phyloP scores from a whole-genome alignment of 2,113 vertebrate species.

The Antennarius striatus region DNA sequence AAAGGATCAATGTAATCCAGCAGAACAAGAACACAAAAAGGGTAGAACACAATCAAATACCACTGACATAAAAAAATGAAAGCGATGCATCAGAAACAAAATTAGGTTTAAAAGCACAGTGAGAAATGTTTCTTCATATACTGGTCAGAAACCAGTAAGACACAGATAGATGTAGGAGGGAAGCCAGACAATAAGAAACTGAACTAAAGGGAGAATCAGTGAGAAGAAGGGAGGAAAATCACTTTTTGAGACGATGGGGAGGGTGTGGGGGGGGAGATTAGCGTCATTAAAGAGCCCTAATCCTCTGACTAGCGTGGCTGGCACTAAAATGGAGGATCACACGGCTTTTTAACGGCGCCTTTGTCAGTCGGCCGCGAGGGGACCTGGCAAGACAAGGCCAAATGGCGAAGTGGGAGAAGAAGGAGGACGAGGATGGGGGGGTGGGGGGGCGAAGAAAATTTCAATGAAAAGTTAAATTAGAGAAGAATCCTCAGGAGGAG shows the following conservation, averaged over 20 bases:
- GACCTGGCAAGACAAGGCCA: conserved; percentile 85
- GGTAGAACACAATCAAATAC: no score
- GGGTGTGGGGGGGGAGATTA: conserved; percentile 82
- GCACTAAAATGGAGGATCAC: conserved; percentile 88
- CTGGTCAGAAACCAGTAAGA: no score
- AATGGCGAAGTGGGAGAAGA: conserved; percentile 65
- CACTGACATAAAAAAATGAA: no score
- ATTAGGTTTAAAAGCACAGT: no score
- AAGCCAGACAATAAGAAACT: background rate
- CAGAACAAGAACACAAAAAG: no score
- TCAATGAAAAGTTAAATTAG: conserved; percentile 89
- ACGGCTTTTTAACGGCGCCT: conserved; percentile 87
- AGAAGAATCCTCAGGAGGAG: conserved; percentile 76
- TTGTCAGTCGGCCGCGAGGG: conserved; percentile 82
- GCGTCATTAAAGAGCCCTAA: conserved; percentile 94
- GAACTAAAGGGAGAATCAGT: conserved; percentile 45
- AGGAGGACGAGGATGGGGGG: conserved; percentile 24
- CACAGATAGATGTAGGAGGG: no score
- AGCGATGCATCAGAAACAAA: no score
- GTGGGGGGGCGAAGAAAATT: conserved; percentile 74
- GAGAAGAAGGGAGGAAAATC: conserved; percentile 53
- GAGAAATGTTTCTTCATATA: no score
- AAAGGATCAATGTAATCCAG: no score
- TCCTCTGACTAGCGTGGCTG: conserved; percentile 90
- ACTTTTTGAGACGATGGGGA: conserved; percentile 40